Evolutionary conservation across 2,797 vertebrate genomes (phyloP).

Genomic region (Gadopsis marmoratus): DNA sequence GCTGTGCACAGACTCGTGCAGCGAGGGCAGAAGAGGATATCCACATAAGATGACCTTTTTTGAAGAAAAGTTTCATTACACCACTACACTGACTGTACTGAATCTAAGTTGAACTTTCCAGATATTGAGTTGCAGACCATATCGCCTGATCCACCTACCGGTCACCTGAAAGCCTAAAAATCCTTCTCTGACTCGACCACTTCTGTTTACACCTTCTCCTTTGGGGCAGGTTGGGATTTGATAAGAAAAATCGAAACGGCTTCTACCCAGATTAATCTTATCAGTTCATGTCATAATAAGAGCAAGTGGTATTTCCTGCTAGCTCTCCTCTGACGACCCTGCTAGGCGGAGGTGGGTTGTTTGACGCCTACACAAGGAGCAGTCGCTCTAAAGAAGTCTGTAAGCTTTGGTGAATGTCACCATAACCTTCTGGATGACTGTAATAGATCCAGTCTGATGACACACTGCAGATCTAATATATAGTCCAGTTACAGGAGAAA

Average conservation of each 20-base stretch:
- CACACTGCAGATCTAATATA: background rate
- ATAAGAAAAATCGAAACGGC: slow-evolving; percentile 22
- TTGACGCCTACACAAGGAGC: background rate
- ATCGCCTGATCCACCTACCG: background rate
- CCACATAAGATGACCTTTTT: background rate
- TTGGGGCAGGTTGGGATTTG: background rate
- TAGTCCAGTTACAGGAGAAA: background rate
- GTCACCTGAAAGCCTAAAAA: slow-evolving; percentile 3
- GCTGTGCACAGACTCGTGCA: too few relatives aligned
- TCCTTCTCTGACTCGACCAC: background rate
- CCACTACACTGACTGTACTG: background rate
- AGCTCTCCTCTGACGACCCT: background rate
- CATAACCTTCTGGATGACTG: background rate
- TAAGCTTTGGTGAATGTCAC: slow-evolving; percentile 16
- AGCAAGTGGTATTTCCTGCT: slow-evolving; percentile 5
- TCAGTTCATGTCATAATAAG: slow-evolving; percentile 7
- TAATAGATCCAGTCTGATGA: slow-evolving; percentile 6
- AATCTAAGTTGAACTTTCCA: background rate
- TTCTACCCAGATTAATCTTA: slow-evolving; percentile 11
- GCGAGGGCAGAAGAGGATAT: background rate
- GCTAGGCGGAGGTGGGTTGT: background rate
- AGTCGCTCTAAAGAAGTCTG: background rate
- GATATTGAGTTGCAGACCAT: background rate
- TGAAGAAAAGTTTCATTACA: background rate
- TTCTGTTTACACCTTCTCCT: background rate